phyloP scores from a whole-genome alignment of 2,797 vertebrate species.

The Periophthalmus magnuspinnatus region DNA sequence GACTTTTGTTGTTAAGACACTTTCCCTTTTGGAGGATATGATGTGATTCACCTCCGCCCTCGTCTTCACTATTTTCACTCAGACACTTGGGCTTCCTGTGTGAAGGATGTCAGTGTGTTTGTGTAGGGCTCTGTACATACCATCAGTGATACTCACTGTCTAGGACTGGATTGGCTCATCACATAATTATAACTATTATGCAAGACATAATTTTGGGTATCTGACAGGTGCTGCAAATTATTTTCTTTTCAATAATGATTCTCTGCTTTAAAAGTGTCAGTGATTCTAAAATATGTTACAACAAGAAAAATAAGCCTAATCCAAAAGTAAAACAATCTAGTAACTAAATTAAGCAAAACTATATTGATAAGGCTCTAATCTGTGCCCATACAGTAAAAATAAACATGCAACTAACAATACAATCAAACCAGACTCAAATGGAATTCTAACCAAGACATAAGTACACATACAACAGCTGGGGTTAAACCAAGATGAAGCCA shows the following conservation, averaged over 20 bases:
- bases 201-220: not conserved
- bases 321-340: not conserved
- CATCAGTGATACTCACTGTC: slow-evolving; percentile 32
- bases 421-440: not conserved
- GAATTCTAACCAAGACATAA: not conserved
- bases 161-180: slow-evolving; percentile 27
- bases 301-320: not conserved
- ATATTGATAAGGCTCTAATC: not conserved
- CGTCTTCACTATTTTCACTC: slow-evolving; percentile 42
- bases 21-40: slow-evolving; percentile 66
- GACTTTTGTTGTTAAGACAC: slow-evolving; percentile 54
- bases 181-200: slow-evolving; percentile 11
- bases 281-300: not conserved
- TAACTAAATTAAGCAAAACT: not conserved
- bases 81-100: slow-evolving; percentile 53
- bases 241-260: not conserved
- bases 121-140: slow-evolving; percentile 46
- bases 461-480: not conserved
- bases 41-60: slow-evolving; percentile 60
- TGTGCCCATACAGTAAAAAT: not conserved
- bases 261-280: not conserved
- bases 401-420: not conserved
- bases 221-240: slow-evolving; percentile 24
- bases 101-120: slow-evolving; percentile 47
- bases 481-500: not conserved